phyloP scores from a whole-genome alignment of 1,140 invertebrate genomes.

The Ostrea denselamellosa region DNA sequence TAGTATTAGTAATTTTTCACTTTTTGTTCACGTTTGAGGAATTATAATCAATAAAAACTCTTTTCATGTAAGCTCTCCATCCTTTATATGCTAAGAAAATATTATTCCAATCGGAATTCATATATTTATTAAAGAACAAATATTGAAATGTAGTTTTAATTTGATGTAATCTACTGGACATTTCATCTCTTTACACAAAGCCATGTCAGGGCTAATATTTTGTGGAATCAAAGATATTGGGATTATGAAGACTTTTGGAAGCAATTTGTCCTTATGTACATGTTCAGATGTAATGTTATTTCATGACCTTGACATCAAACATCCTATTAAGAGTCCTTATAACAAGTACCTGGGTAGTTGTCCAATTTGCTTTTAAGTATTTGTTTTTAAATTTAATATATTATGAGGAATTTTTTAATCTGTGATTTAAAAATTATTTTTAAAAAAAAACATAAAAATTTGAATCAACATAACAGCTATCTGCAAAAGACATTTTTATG shows the following conservation, averaged over 20 bases:
- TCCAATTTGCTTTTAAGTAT: no score
- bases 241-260: not conserved
- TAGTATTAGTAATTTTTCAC: constrained; percentile 27
- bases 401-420: no score
- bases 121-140: not conserved
- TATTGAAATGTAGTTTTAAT: not conserved
- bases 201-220: not conserved
- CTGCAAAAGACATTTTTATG: no score
- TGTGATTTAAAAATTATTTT: no score
- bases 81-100: constrained; percentile 8
- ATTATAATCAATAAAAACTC: constrained; percentile 34
- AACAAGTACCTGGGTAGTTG: no score
- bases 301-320: not conserved
- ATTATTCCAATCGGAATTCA: constrained; percentile 1
- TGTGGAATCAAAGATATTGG: not conserved
- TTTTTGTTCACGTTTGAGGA: constrained; percentile 4
- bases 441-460: no score
- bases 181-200: not conserved
- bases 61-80: not conserved
- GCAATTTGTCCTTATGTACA: not conserved
- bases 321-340: no score
- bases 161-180: not conserved
- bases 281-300: not conserved
- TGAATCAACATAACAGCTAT: no score
- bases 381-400: no score